Evolutionary conservation across 2,888 invertebrate genomes (phyloP), one percentile per base, ranked within the genome.

Genomic region (Ariolimax columbianus): DNA sequence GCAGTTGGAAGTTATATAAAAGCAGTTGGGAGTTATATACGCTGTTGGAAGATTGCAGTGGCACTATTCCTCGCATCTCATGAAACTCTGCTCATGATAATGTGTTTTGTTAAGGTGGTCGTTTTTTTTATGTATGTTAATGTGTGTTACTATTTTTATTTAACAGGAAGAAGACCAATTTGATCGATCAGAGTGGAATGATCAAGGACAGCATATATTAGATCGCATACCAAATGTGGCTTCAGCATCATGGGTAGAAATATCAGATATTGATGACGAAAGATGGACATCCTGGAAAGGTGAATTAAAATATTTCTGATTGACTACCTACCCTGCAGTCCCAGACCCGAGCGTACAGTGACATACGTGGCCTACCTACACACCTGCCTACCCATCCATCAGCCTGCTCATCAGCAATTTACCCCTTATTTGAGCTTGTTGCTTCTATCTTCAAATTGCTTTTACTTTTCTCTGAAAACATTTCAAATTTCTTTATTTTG

Each of bases 241-340:
- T n/a, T 2, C 73, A 51, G 11, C 40, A 30, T 51, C 77, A 36
- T 36, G 59, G 36, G 36, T 51, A 26, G 77, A 77, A 26, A 68
- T 68, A 68, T 77, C 83, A 14, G n/a, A 47, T 51, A 68, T 47
- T 43, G 38, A 19, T 19, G 77, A 83, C n/a, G 82, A 81, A 2
- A 30, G 70, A 17, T 47, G 63, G 33, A 33, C 77, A 66, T 47
- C 66, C 9, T 68, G 77, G 23, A 77, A 63, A 83, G 83, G 83
- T 83, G 77, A 77, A 38, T 68, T 68, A 17, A 83, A 83, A 38
- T 83, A 83, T 77, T 83, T 83, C 83, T 83, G 68, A 83, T 68
- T 77, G 63, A 33, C 75, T 63, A 33, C 80, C 55, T 43, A 14
- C 36, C 59, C 55, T 26, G 26, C 38, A 14, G 38, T 14, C 38